phyloP scores from a whole-genome alignment of 2,113 vertebrate species.

The Pterocles burchelli region DNA sequence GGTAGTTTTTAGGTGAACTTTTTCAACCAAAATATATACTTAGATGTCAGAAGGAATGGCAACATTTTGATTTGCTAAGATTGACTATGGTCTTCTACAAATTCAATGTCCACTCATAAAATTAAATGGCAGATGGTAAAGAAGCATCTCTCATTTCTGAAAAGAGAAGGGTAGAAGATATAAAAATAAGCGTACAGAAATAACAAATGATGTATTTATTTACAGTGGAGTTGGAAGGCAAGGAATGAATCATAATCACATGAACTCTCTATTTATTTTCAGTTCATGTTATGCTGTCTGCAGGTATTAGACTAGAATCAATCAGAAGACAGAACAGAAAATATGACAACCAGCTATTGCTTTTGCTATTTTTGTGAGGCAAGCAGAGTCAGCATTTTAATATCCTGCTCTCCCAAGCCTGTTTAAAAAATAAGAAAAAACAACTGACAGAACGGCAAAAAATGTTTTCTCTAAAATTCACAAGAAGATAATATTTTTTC shows the following conservation, averaged over 20 bases:
- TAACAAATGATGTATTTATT: not conserved
- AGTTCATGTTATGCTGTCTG: not conserved
- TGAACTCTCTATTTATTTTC: not conserved
- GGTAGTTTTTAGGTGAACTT: not conserved
- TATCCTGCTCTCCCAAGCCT: not conserved
- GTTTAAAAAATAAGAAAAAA: not conserved
- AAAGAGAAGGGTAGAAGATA: not conserved
- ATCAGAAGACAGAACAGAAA: not conserved
- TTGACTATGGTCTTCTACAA: not conserved
- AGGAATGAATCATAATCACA: not conserved
- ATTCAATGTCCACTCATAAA: not conserved
- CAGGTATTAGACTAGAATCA: slow-evolving; percentile 10
- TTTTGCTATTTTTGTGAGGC: not conserved
- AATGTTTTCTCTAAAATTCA: not conserved
- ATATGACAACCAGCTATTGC: not conserved
- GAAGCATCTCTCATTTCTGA: not conserved
- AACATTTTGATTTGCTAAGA: not conserved
- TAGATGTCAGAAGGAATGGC: not conserved
- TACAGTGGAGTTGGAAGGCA: not conserved
- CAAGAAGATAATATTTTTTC: not conserved
- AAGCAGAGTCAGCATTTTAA: slow-evolving; percentile 6
- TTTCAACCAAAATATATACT: not conserved
- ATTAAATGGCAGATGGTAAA: not conserved
- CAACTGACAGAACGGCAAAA: not conserved
- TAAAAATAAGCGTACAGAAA: not conserved